Base-by-base conservation (phyloP, 2,113 vertebrate species). In the Phocoena sinus region DNA sequence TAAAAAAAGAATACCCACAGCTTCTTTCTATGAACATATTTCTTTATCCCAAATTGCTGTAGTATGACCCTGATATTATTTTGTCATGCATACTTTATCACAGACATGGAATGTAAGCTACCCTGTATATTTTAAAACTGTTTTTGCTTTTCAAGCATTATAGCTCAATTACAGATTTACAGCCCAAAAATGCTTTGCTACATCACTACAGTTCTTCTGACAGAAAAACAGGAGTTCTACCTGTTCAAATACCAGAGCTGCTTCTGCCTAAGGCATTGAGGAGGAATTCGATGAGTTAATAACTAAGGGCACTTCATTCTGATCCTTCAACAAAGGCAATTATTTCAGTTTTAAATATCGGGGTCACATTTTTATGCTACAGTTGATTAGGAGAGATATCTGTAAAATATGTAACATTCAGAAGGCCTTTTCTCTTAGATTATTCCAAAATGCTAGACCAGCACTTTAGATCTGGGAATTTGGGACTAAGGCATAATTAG, bases 1-100 rank as follows among this genome's bases (percentile, higher is more conserved):
- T 96, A 76, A 68, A 92, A 91, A 88, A 93, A 67, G 17, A 95
- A 94, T 84, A 87, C 76, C 58, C 53, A 77, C 9, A 33, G 21
- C 73, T 84, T 83, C 88, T 83, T 95, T 71, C 86, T 28, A 31
- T n/a, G 92, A 88, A 90, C 1, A 4, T 68, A 17, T 85, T 94
- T 91, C 50, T 95, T 86, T 47, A 94, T 93, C 38, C 41, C 79
- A 76, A 97, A 93, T 83, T 44, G 65, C 28, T 76, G 15, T 36
- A 38, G 15, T 41, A 38, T 81, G 70, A 81, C 63, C 70, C 44
- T 38, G 25, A 44, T 82, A 88, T 88, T 88, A 85, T 89, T 83
- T 90, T 85, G 76, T 65, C 23, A 23, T 56, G 91, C 15, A 71
- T 58, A 84, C 65, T 68, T 96, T 73, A 84, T 84, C 80, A 84